Evolutionary conservation across 2,888 invertebrate species (phyloP).

Genomic region (Megaustenia siamemsis): DNA sequence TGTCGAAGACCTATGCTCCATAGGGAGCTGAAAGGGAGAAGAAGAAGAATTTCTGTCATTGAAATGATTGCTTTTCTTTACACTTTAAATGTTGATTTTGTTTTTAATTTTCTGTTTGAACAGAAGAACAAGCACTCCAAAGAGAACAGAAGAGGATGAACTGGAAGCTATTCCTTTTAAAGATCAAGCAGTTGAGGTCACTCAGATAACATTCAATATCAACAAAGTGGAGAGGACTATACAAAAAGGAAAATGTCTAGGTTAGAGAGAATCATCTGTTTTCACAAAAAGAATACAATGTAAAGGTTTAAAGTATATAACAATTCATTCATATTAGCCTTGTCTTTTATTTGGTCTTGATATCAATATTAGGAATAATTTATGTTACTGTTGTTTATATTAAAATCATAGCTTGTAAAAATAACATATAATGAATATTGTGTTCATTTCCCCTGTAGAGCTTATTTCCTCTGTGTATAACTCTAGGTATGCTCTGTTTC

Average conservation of each 20-base stretch:
- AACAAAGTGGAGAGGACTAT: constrained; percentile 83
- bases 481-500: neutral
- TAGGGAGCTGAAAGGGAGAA: too few species aligned
- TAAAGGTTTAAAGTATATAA: neutral
- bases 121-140: constrained; percentile 72
- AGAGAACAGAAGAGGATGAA: constrained; percentile 56
- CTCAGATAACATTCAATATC: constrained; percentile 68
- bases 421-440: too few species aligned
- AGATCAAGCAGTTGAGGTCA: constrained; percentile 64
- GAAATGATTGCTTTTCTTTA: too few species aligned
- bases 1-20: too few species aligned
- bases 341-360: neutral
- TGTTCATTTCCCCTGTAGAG: too few species aligned
- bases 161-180: constrained; percentile 60
- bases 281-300: too few species aligned
- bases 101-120: constrained; percentile 14
- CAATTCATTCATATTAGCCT: neutral
- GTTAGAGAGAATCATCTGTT: constrained; percentile 76
- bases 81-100: neutral
- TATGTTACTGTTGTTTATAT: too few species aligned
- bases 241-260: constrained; percentile 88
- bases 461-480: too few species aligned
- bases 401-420: too few species aligned
- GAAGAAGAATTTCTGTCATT: too few species aligned
- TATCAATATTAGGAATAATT: neutral